Evolutionary conservation across 2,113 vertebrate genomes (phyloP).

Genomic region (Oryzias curvinotus): DNA sequence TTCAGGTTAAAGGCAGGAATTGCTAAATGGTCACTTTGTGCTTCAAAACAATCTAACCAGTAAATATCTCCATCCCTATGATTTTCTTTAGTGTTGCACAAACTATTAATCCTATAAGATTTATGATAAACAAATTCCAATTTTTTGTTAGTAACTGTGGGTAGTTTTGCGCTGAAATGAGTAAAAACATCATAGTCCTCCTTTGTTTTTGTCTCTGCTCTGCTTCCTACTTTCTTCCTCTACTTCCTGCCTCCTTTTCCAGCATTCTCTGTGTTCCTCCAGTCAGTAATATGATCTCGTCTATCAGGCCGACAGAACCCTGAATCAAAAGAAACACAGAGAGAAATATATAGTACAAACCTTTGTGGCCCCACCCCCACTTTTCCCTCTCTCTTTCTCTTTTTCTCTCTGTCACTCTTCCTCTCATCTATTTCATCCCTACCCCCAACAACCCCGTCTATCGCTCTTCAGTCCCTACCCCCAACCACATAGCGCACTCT

Average conservation of each 20-base stretch:
- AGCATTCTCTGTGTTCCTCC: slow-evolving; percentile 25
- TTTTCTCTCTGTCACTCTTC: slow-evolving; percentile 27
- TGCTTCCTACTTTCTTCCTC: slow-evolving; percentile 29
- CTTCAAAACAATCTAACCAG: slow-evolving; percentile 6
- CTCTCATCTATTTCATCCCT: slow-evolving; percentile 64
- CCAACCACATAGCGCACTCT: slow-evolving; percentile 61
- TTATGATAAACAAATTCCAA: background rate
- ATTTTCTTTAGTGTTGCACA: slow-evolving; percentile 7
- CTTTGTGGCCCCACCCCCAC: slow-evolving; percentile 72
- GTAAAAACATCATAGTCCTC: background rate
- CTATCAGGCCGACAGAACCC: slow-evolving; percentile 63
- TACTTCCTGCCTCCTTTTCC: slow-evolving; percentile 34
- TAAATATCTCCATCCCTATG: background rate
- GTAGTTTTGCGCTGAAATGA: slow-evolving; percentile 1
- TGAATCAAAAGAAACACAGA: slow-evolving; percentile 75
- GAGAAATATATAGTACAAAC: slow-evolving; percentile 75
- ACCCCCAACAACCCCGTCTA: slow-evolving; percentile 63
- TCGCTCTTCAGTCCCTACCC: slow-evolving; percentile 58
- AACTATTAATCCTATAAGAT: slow-evolving; percentile 1
- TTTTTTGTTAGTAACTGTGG: slow-evolving; percentile 1
- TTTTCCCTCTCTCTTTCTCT: slow-evolving; percentile 29
- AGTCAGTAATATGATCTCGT: slow-evolving; percentile 69
- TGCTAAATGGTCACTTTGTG: slow-evolving; percentile 9
- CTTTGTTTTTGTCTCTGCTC: slow-evolving; percentile 21
- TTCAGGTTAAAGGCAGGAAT: background rate